phyloP scores from a whole-genome alignment of 2,113 vertebrate genomes.

The Chlorocebus sabaeus region DNA sequence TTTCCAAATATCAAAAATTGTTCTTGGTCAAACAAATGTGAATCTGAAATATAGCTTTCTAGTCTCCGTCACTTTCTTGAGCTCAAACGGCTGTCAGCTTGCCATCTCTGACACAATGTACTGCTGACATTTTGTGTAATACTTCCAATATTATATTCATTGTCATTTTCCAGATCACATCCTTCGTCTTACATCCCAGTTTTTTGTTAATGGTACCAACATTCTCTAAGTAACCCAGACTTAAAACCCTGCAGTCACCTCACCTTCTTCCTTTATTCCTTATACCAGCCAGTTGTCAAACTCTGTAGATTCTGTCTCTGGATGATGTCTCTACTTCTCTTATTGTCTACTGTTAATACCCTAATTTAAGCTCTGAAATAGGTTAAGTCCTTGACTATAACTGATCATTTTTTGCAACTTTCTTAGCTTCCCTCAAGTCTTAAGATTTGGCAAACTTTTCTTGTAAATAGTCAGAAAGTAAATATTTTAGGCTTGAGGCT shows the following conservation, averaged over 20 bases:
- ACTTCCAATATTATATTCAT: neutral
- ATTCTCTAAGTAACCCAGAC: neutral
- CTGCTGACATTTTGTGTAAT: neutral
- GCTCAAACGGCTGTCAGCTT: neutral
- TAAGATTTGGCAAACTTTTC: neutral
- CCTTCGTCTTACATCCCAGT: neutral
- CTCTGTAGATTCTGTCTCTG: neutral
- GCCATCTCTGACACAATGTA: neutral
- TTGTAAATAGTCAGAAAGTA: neutral
- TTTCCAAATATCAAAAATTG: neutral
- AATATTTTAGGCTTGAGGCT: neutral
- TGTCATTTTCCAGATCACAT: neutral
- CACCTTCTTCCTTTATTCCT: neutral
- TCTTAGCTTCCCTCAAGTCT: neutral
- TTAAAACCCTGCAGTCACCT: neutral
- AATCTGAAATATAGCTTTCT: neutral
- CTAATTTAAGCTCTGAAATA: neutral
- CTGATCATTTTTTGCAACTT: neutral
- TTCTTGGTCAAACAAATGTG: neutral
- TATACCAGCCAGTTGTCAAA: neutral
- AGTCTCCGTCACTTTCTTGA: neutral
- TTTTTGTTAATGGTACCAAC: neutral
- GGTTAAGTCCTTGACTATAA: neutral
- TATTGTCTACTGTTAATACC: neutral
- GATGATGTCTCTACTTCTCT: neutral